A percentile compares a stretch with the other conserved stretches of the same genome.
phyloP scores from a whole-genome alignment of 2,113 vertebrate species.

The Xenopus laevis region DNA sequence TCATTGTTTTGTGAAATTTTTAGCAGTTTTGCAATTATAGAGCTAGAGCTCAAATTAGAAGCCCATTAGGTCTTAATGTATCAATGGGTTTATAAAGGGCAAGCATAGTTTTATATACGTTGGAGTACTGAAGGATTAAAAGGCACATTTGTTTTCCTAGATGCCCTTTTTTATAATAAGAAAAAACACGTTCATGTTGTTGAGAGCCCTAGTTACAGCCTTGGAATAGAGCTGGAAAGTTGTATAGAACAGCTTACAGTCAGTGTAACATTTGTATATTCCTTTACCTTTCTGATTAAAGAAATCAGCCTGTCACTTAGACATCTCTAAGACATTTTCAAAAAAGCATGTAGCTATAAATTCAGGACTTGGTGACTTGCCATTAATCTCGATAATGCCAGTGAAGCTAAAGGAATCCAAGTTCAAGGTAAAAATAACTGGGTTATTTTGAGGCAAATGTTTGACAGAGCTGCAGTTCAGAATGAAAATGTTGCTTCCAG shows the following conservation, averaged over 20 bases:
- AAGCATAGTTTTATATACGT: too few species aligned
- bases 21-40: too few species aligned
- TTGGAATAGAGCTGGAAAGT: too few species aligned
- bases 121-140: too few species aligned
- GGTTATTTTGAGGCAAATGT: conserved; percentile 32
- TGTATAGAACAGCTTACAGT: background rate
- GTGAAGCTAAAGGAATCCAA: conserved; percentile 20
- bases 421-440: conserved; percentile 33
- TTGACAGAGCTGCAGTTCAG: conserved; percentile 14
- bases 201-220: too few species aligned
- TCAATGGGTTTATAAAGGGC: too few species aligned
- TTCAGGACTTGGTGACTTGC: background rate
- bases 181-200: too few species aligned
- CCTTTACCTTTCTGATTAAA: background rate
- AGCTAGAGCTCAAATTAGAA: too few species aligned
- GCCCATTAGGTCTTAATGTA: too few species aligned
- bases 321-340: background rate
- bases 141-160: too few species aligned
- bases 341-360: conserved; percentile 6
- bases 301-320: conserved; percentile 4
- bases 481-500: conserved; percentile 4
- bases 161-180: too few species aligned
- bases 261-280: background rate
- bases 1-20: too few species aligned
- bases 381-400: conserved; percentile 30